phyloP scores from a whole-genome alignment of 2,888 invertebrate species.

The Apamea crenata region DNA sequence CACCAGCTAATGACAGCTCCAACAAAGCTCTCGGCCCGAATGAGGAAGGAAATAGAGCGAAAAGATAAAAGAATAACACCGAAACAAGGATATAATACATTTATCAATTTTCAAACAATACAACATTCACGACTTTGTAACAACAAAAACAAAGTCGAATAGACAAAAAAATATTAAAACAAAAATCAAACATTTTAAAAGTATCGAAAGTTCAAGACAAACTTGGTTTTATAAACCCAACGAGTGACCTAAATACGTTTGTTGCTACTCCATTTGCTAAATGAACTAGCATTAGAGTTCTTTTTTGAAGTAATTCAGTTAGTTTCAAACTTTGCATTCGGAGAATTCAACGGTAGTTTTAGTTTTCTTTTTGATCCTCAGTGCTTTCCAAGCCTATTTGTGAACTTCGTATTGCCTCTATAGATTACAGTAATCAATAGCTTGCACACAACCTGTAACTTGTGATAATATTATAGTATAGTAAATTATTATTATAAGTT shows the following conservation, averaged over 20 bases:
- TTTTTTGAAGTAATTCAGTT: slow-evolving; percentile 27
- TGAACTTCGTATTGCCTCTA: not conserved
- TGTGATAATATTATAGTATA: not conserved
- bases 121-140: not conserved
- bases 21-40: slow-evolving; percentile 20
- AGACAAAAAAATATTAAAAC: not conserved
- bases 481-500: slow-evolving; percentile 13
- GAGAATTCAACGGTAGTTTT: not conserved
- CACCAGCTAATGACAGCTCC: slow-evolving; percentile 34
- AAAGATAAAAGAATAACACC: slow-evolving; percentile 48
- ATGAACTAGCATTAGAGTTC: slow-evolving; percentile 8
- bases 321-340: slow-evolving; percentile 20
- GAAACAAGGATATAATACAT: slow-evolving; percentile 25
- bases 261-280: slow-evolving; percentile 26
- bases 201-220: not conserved
- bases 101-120: slow-evolving; percentile 46
- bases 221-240: not conserved
- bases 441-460: not conserved
- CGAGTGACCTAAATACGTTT: slow-evolving; percentile 23
- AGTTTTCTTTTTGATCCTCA: slow-evolving; percentile 4
- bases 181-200: not conserved
- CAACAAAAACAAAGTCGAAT: not conserved
- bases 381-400: not conserved
- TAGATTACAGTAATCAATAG: not conserved
- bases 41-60: slow-evolving; percentile 46